Evolutionary conservation across 2,888 invertebrate species (phyloP).

Genomic region (Tiliacea aurago): DNA sequence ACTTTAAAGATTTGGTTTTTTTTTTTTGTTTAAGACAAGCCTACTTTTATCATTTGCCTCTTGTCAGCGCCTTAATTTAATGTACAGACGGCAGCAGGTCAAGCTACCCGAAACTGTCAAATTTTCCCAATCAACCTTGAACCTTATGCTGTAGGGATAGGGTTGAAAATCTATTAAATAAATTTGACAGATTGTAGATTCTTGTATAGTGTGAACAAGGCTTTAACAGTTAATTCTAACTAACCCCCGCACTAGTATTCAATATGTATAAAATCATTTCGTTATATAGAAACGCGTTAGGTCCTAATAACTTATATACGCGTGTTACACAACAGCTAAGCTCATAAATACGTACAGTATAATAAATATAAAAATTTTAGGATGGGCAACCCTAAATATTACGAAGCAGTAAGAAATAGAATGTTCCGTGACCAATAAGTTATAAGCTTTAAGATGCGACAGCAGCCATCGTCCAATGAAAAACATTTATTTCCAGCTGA

Average conservation of each 20-base stretch:
- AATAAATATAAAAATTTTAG: conserved; percentile 63
- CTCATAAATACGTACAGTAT: conserved; percentile 67
- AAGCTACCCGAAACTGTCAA: too few relatives aligned
- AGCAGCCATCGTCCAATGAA: background rate
- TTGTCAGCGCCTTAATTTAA: too few relatives aligned
- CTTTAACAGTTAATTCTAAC: conserved; percentile 26
- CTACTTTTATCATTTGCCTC: too few relatives aligned
- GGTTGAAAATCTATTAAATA: too few relatives aligned
- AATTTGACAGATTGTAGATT: too few relatives aligned
- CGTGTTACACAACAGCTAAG: conserved; percentile 71
- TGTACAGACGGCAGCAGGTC: too few relatives aligned
- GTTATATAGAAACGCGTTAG: conserved; percentile 40
- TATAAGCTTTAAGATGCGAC: background rate
- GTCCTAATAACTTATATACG: conserved; percentile 65
- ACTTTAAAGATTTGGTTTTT: too few relatives aligned
- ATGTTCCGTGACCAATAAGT: background rate
- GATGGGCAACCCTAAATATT: conserved; percentile 45
- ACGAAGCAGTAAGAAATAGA: conserved; percentile 26
- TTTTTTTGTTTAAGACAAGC: too few relatives aligned
- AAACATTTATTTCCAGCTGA: background rate
- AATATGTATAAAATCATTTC: conserved; percentile 45
- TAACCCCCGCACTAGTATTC: conserved; percentile 40
- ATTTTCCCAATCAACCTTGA: too few relatives aligned
- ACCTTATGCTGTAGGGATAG: too few relatives aligned
- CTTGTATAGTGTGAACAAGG: conserved; percentile 1